A percentile compares a stretch with the other conserved stretches of the same genome.
Evolutionary conservation across 2,113 vertebrate species (phyloP).

Genomic region (Nannospalax galili): DNA sequence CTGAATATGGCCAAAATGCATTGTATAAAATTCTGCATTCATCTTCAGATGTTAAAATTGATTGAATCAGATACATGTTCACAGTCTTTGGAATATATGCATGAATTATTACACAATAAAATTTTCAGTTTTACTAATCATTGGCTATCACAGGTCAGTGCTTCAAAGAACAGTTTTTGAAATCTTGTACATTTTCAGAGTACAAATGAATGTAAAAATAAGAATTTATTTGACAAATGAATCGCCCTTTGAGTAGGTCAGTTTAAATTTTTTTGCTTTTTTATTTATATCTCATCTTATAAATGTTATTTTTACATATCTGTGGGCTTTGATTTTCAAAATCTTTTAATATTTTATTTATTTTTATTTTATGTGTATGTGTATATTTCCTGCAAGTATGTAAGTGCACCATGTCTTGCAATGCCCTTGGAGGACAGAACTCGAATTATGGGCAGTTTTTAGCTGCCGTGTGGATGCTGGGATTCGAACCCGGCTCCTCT

Average conservation of each 20-base stretch:
- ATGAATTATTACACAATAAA: not conserved
- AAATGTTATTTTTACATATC: conserved; percentile 21
- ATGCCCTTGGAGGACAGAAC: no score
- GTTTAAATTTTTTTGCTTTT: not conserved
- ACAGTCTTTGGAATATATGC: not conserved
- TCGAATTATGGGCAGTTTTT: no score
- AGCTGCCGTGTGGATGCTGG: no score
- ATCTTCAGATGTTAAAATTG: conserved; percentile 11
- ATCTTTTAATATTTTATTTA: no score
- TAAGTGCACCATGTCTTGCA: no score
- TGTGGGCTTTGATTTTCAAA: conserved; percentile 25
- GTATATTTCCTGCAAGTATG: no score
- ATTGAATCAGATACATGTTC: not conserved
- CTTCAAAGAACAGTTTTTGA: not conserved
- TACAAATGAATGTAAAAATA: not conserved
- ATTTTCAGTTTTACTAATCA: not conserved
- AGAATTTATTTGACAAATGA: not conserved
- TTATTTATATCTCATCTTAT: not conserved
- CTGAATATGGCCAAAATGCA: no score
- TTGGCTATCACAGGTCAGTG: not conserved
- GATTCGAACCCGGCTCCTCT: no score
- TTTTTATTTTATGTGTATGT: no score
- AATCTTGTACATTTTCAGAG: not conserved
- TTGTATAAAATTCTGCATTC: not conserved
- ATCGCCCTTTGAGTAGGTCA: not conserved